phyloP scores from a whole-genome alignment of 2,797 vertebrate genomes.

The Malacoraja senta region DNA sequence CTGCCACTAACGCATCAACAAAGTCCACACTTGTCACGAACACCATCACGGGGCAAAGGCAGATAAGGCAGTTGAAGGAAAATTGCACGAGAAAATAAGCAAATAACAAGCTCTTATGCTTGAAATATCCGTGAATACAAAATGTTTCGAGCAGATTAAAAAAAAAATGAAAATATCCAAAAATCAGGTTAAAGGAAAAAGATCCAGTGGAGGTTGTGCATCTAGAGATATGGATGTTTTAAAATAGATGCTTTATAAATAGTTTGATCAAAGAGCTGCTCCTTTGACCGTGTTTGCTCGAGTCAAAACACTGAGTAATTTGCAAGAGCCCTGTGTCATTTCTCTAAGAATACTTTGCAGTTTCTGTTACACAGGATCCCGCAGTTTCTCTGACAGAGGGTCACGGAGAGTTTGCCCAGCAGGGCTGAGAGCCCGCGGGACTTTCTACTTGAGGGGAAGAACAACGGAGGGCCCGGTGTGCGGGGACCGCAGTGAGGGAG shows the following conservation, averaged over 20 bases:
- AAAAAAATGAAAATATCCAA: not conserved
- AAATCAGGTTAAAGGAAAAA: not conserved
- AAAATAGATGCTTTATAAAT: not conserved
- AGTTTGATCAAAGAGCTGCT: constrained; percentile 1
- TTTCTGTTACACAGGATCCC: constrained; percentile 47
- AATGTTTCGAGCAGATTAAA: not conserved
- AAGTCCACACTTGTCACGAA: not conserved
- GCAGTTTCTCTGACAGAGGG: constrained; percentile 45
- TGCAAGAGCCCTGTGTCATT: constrained; percentile 47
- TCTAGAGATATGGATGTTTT: not conserved
- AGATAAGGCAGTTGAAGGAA: not conserved
- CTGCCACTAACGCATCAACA: not conserved
- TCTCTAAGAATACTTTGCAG: constrained; percentile 48
- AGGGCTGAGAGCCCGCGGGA: constrained; percentile 46
- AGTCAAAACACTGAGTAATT: constrained; percentile 46
- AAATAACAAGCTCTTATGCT: not conserved
- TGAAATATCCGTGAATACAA: not conserved
- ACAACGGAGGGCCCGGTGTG: too few relatives aligned
- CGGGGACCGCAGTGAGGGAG: too few relatives aligned
- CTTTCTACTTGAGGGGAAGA: constrained; percentile 39
- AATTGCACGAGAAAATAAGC: not conserved
- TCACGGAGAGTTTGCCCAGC: constrained; percentile 57
- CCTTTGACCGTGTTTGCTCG: not conserved
- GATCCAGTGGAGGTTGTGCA: too few relatives aligned
- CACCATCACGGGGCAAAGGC: not conserved